These are phyloP conservation scores for Cephus sareptanus DNA, from an alignment of 2,888 invertebrate genomes.

Conservation along the genomic window DNA sequence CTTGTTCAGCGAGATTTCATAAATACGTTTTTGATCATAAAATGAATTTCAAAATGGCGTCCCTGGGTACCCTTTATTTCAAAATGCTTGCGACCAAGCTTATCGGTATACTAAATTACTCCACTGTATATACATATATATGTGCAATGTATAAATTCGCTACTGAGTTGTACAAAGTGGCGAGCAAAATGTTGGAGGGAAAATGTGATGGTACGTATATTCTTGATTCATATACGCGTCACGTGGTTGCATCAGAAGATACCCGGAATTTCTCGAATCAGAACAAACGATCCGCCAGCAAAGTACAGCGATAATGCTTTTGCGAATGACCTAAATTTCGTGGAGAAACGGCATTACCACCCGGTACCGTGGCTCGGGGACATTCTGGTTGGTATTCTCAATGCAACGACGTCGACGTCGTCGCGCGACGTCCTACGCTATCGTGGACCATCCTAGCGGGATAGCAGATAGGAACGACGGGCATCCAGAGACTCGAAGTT, in stretches of 20 bases:
- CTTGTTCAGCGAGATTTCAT: background rate
- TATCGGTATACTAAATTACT: background rate
- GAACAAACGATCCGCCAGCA: slow-evolving; percentile 30
- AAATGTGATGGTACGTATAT: background rate
- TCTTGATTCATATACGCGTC: background rate
- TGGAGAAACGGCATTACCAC: slow-evolving; percentile 49
- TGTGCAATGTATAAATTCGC: background rate
- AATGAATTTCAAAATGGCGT: background rate
- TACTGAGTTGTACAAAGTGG: background rate
- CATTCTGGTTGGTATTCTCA: slow-evolving; percentile 44
- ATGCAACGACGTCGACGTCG: background rate
- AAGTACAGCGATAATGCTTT: slow-evolving; percentile 53
- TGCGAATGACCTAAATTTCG: slow-evolving; percentile 49
- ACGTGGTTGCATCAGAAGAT: slow-evolving; percentile 14
- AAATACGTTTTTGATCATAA: background rate
- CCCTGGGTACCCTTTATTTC: background rate
- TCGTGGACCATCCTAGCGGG: background rate
- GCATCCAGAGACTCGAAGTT: slow-evolving; percentile 7
- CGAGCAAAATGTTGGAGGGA: background rate
- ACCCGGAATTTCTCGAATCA: slow-evolving; percentile 23
- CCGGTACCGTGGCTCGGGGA: slow-evolving; percentile 28
- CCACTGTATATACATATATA: background rate
- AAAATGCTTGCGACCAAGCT: background rate
- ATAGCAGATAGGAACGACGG: background rate
- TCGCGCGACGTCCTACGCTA: slow-evolving; percentile 3